A percentile compares a stretch with the other conserved stretches of the same genome.
Evolutionary conservation across 92 coral and sea anemone genomes (phyloP).

Genomic region (Porites lobata): DNA sequence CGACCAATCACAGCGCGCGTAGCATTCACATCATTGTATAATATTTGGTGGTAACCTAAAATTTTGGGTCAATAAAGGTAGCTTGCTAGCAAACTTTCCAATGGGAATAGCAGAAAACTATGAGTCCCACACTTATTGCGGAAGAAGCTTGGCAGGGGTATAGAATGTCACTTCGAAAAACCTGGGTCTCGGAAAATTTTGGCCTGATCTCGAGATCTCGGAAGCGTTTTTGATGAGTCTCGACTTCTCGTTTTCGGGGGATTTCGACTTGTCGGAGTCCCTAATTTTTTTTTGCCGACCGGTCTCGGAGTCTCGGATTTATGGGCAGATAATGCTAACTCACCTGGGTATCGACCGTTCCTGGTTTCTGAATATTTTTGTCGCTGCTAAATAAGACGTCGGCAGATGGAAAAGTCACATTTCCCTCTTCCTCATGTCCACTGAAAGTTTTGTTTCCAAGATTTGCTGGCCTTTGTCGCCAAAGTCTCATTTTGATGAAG

Average conservation of each 20-base stretch:
- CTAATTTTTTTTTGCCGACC: neutral
- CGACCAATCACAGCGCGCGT: no score
- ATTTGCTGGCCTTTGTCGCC: slow-evolving; percentile 73
- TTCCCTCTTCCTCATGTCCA: neutral
- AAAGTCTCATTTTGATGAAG: slow-evolving; percentile 58
- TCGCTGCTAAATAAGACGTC: neutral
- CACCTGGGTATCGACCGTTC: neutral
- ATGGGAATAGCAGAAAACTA: no score
- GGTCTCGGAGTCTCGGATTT: neutral
- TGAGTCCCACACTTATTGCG: no score
- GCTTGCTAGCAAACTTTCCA: no score
- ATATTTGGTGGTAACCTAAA: no score
- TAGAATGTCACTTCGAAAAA: no score
- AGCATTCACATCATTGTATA: no score
- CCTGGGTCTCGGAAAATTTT: no score
- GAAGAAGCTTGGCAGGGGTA: no score
- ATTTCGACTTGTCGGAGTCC: neutral
- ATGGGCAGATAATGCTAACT: neutral
- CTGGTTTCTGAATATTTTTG: neutral
- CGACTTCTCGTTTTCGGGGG: neutral
- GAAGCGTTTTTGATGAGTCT: no score
- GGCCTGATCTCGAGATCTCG: no score
- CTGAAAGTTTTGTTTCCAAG: slow-evolving; percentile 66
- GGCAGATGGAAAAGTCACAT: slow-evolving; percentile 56
- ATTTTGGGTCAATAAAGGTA: no score